Conservation (phyloP, 2,888 invertebrate genomes). For the Trissoscelio sp. region DNA sequence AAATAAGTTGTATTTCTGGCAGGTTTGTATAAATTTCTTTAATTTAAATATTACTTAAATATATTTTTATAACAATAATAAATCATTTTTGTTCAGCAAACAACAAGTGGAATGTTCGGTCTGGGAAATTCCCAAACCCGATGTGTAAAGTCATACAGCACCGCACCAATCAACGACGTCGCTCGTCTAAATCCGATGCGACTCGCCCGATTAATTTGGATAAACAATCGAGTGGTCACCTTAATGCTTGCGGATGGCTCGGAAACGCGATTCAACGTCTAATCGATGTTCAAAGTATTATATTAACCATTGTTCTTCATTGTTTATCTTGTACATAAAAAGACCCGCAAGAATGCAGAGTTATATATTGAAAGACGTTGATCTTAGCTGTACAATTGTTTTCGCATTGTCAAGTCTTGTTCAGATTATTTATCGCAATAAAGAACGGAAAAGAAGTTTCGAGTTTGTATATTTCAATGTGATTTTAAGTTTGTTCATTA, state of each 20-base stretch:
- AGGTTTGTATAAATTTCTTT: constrained; percentile 88
- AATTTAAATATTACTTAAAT: too few relatives aligned
- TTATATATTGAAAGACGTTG: constrained; percentile 53
- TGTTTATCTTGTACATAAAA: constrained; percentile 58
- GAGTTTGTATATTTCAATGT: too few relatives aligned
- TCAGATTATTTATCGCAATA: constrained; percentile 64
- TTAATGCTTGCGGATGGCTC: constrained; percentile 98
- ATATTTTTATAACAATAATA: too few relatives aligned
- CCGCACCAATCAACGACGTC: constrained; percentile 95
- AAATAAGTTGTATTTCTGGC: constrained; percentile 98
- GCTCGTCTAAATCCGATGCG: constrained; percentile 94
- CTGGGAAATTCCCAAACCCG: constrained; percentile 98
- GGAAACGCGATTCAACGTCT: constrained; percentile 93
- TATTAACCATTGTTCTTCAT: constrained; percentile 45
- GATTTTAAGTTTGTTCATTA: too few relatives aligned
- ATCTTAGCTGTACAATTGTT: constrained; percentile 64
- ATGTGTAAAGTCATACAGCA: constrained; percentile 97
- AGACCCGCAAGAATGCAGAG: constrained; percentile 26
- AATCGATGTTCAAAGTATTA: constrained; percentile 74
- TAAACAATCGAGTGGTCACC: constrained; percentile 95
- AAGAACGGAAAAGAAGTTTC: constrained; percentile 42
- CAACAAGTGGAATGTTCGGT: constrained; percentile 96
- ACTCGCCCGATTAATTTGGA: constrained; percentile 97
- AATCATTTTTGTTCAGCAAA: constrained; percentile 83
- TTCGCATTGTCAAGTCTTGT: constrained; percentile 56